phyloP scores from a whole-genome alignment of 2,797 vertebrate genomes.

The Lithobates pipiens region DNA sequence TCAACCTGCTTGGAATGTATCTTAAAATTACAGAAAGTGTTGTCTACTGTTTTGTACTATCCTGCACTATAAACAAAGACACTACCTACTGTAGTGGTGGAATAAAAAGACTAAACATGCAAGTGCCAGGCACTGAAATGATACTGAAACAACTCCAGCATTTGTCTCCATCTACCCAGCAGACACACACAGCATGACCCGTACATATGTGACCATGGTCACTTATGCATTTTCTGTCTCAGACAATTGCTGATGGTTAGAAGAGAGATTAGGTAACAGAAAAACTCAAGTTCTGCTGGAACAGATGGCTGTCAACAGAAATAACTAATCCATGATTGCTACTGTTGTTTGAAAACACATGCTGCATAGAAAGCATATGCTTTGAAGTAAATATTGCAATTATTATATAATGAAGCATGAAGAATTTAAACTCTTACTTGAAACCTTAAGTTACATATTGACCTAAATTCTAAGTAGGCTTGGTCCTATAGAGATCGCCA shows the following conservation, averaged over 20 bases:
- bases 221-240: background rate
- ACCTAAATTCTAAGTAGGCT: background rate
- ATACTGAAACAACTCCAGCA: background rate
- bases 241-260: background rate
- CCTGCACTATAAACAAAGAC: background rate
- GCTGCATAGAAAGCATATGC: background rate
- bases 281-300: background rate
- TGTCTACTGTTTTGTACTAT: background rate
- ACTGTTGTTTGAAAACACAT: background rate
- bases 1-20: conserved; percentile 4
- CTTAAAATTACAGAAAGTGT: background rate
- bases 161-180: background rate
- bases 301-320: conserved; percentile 3
- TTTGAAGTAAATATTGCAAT: background rate
- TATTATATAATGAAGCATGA: background rate
- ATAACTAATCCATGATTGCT: background rate
- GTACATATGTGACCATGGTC: background rate
- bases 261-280: background rate
- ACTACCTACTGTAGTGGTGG: background rate
- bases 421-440: background rate
- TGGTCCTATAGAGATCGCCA: too few species aligned
- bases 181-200: background rate
- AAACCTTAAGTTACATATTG: background rate
- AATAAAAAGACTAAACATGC: background rate
- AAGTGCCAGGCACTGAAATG: background rate